Conservation (phyloP, 2,888 invertebrate genomes). For the Nemapogon koenigi region DNA sequence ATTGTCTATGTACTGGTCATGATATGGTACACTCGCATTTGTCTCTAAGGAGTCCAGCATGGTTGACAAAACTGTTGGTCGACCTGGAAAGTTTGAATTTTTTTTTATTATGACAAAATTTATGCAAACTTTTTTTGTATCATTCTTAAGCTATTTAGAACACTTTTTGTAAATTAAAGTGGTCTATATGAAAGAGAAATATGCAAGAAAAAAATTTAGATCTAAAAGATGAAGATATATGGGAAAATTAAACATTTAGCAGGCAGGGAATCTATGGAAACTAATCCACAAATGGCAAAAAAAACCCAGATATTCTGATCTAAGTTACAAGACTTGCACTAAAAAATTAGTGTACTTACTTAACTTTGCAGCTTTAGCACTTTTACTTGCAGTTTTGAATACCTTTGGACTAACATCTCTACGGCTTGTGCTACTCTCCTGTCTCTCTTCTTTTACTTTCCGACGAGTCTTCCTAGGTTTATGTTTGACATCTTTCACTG, state of each 20-base stretch:
- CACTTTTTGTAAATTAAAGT: too few relatives aligned
- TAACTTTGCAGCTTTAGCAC: slow-evolving; percentile 34
- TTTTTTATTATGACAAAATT: not conserved
- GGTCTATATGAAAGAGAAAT: too few relatives aligned
- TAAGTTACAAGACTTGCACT: too few relatives aligned
- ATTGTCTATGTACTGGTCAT: slow-evolving; percentile 57
- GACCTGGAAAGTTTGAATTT: slow-evolving; percentile 27
- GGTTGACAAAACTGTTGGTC: slow-evolving; percentile 47
- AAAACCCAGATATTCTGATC: too few relatives aligned
- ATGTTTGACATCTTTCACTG: slow-evolving; percentile 39
- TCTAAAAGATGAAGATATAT: too few relatives aligned
- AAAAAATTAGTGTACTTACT: slow-evolving; percentile 24
- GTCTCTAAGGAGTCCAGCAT: slow-evolving; percentile 53
- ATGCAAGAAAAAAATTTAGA: too few relatives aligned
- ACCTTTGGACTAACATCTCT: slow-evolving; percentile 56
- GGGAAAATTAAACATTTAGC: too few relatives aligned
- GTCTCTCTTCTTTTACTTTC: slow-evolving; percentile 46
- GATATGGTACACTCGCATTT: slow-evolving; percentile 36
- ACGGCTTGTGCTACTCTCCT: slow-evolving; percentile 40
- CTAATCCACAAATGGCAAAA: not conserved
- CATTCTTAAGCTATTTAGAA: too few relatives aligned
- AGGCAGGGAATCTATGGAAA: not conserved
- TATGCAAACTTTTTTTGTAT: too few relatives aligned
- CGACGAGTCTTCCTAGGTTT: slow-evolving; percentile 49
- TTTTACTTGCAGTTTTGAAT: slow-evolving; percentile 41